Conservation (phyloP, 2,113 vertebrate genomes). For the Neomonachus schauinslandi region DNA sequence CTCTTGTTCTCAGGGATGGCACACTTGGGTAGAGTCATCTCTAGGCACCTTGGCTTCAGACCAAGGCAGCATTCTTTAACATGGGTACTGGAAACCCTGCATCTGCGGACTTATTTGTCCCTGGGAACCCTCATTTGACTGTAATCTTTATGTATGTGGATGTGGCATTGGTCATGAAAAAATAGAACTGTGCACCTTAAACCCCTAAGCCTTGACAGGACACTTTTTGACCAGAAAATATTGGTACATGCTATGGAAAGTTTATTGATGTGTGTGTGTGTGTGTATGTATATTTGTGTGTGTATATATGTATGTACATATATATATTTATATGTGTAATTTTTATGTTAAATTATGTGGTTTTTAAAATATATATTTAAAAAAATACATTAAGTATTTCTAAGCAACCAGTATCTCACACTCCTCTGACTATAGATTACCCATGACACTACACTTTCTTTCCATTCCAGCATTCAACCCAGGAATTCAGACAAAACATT, state of each 20-base stretch:
- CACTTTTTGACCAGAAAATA: background rate
- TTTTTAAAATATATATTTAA: background rate
- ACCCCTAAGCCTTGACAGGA: background rate
- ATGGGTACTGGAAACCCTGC: background rate
- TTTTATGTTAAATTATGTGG: background rate
- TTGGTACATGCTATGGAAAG: background rate
- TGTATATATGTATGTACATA: background rate
- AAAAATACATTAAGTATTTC: background rate
- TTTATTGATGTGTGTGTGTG: background rate
- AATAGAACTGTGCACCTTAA: background rate
- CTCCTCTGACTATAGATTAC: background rate
- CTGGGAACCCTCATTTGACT: background rate
- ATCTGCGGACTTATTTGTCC: background rate
- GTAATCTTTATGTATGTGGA: background rate
- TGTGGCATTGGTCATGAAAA: background rate
- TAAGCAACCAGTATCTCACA: background rate
- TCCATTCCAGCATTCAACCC: background rate
- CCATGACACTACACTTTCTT: background rate
- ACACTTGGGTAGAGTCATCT: background rate
- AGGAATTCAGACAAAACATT: constrained; percentile 14
- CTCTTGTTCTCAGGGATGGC: background rate
- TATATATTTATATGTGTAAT: background rate
- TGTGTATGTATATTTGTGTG: too few species aligned
- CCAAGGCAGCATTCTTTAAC: background rate
- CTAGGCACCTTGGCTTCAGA: background rate